Evolutionary conservation across 2,888 invertebrate genomes (phyloP), one percentile per base, ranked within the genome.

Genomic region (Cyaniris semiargus): DNA sequence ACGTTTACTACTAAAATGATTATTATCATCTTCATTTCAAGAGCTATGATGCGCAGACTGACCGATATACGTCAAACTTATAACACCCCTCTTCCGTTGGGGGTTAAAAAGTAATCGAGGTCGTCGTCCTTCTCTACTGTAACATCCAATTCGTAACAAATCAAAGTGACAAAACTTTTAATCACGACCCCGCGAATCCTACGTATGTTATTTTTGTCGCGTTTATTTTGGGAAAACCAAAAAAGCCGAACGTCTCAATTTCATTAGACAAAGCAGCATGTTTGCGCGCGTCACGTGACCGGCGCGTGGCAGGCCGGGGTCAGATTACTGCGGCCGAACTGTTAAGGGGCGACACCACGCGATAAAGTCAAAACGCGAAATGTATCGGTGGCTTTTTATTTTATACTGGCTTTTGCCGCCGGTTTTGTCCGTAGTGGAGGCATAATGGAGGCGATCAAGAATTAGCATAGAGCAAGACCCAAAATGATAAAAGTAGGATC

Each of bases 281-380:
- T 88, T 86, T 86, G 85, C 86, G 80, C 85, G 86, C 86, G 86
- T 85, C 86, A 80, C 86, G 86, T 85, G 88, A 79, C 84, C 88
- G 88, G 79, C 86, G 81, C 79, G 80, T 79, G 84, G 81, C 84
- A 18, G 82, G 81, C 80, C 80, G 82, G 70, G 76, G 77, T 83
- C 81, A 76, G 79, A 80, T 83, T 83, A 81, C 83, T 76, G 77
- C 53, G 66, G 79, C 78, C 58, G 78, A 70, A 79, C 77, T 78
- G 58, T 71, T 44, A 77, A 74, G 77, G 75, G 53, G 71, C 44
- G 70, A 38, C 76, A 60, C 60, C 38, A 23, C 66, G 66, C 76
- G 76, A 60, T 66, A 76, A 66, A 66, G 66, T 66, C 66, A 66
- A 66, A 66, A 66, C 60, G 13, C 60, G 60, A 66, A 23, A 5